Conservation (phyloP, 2,113 vertebrate genomes). For the Tringa solitaria region DNA sequence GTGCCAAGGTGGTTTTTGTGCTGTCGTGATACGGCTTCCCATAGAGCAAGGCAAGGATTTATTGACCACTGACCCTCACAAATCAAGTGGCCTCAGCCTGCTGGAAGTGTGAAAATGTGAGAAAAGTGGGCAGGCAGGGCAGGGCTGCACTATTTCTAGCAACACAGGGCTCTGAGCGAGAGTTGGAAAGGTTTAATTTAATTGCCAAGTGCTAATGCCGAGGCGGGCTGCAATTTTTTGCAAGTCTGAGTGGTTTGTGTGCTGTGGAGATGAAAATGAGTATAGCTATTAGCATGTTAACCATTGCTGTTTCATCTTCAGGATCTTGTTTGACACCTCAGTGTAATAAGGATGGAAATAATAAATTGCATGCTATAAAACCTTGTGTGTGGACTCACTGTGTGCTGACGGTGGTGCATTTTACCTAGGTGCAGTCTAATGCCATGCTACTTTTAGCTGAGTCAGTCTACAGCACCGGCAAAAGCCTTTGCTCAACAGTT, state of each 20-base stretch:
- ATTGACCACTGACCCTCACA: not conserved
- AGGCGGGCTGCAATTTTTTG: not conserved
- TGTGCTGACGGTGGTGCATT: not conserved
- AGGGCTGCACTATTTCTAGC: not conserved
- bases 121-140: not conserved
- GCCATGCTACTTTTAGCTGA: not conserved
- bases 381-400: not conserved
- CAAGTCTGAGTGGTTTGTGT: not conserved
- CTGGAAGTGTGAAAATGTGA: not conserved
- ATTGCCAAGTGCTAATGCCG: not conserved
- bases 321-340: not conserved
- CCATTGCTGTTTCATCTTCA: slow-evolving; percentile 12
- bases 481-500: not conserved
- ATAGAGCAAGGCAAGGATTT: not conserved
- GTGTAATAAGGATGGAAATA: slow-evolving; percentile 9
- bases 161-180: not conserved
- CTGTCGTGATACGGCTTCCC: not conserved
- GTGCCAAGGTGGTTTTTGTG: not conserved
- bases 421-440: not conserved
- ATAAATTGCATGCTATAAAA: not conserved
- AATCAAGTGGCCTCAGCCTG: not conserved
- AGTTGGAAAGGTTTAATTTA: not conserved
- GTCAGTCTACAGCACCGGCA: not conserved
- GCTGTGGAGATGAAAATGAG: not conserved
- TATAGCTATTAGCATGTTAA: not conserved